Percentiles rank a stretch among this genome's conserved stretches.
Conservation (phyloP, 2,888 invertebrate species). For the Apomyelois bistriatella region DNA sequence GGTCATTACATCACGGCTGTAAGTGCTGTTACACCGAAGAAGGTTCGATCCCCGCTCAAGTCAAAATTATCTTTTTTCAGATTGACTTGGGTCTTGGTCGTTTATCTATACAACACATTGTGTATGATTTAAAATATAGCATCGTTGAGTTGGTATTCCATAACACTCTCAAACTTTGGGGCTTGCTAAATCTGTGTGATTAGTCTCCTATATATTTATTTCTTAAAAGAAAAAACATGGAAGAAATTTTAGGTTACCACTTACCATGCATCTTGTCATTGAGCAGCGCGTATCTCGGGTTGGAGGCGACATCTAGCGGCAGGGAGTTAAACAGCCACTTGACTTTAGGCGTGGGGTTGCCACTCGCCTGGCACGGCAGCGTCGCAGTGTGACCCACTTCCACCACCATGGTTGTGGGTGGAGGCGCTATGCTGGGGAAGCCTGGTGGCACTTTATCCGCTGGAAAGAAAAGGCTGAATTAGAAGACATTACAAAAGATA, state of each 20-base stretch:
- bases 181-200: too few relatives aligned
- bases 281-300: conserved; percentile 91
- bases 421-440: conserved; percentile 91
- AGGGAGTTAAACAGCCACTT: conserved; percentile 97
- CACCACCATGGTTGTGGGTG: conserved; percentile 95
- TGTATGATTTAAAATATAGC: too few relatives aligned
- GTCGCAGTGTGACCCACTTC: conserved; percentile 96
- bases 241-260: conserved; percentile 29
- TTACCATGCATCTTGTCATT: conserved; percentile 89
- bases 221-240: neutral
- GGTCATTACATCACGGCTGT: too few relatives aligned
- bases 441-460: conserved; percentile 94
- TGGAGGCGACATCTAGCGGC: conserved; percentile 90
- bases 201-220: too few relatives aligned
- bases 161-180: too few relatives aligned
- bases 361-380: conserved; percentile 93
- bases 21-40: too few relatives aligned
- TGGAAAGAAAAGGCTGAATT: conserved; percentile 36
- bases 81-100: too few relatives aligned
- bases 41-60: too few relatives aligned
- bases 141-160: too few relatives aligned
- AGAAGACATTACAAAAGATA: neutral
- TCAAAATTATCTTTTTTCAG: too few relatives aligned
- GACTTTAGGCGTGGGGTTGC: conserved; percentile 89
- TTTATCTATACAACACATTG: too few relatives aligned